A percentile compares a stretch with the other conserved stretches of the same genome.
Conservation (phyloP, 2,113 vertebrate species). For the Phaethornis superciliosus region DNA sequence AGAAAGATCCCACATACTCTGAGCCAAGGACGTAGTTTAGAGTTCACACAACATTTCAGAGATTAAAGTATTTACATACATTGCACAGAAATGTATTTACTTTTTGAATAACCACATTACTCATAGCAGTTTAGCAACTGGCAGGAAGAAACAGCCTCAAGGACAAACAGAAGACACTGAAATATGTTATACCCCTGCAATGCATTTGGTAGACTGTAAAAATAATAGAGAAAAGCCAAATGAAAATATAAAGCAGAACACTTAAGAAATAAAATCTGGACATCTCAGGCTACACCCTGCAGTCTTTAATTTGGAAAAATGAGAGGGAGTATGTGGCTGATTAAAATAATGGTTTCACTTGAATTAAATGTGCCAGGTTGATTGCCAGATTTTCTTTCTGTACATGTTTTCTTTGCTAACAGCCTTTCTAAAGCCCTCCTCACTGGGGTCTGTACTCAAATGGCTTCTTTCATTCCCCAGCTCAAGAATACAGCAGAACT, state of each 20-base stretch:
- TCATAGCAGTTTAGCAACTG: constrained; percentile 16
- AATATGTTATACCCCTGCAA: not conserved
- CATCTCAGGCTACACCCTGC: not conserved
- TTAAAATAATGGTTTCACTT: not conserved
- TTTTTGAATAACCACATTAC: constrained; percentile 20
- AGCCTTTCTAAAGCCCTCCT: not conserved
- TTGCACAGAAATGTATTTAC: not conserved
- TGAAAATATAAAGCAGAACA: not conserved
- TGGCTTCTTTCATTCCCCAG: not conserved
- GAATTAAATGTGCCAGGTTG: not conserved
- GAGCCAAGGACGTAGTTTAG: not conserved
- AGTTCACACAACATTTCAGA: constrained; percentile 2
- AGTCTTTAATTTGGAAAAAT: not conserved
- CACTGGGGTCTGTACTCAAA: not conserved
- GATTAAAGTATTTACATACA: not conserved
- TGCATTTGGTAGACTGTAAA: not conserved
- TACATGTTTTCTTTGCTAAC: not conserved
- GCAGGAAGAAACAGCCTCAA: not conserved
- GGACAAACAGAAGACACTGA: constrained; percentile 25
- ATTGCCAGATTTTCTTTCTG: not conserved
- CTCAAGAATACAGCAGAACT: not conserved
- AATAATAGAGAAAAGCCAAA: not conserved
- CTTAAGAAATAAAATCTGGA: not conserved
- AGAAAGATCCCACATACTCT: not conserved
- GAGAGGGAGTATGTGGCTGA: not conserved